Conservation (phyloP, 2,113 vertebrate species). For the Nerophis lumbriciformis region DNA sequence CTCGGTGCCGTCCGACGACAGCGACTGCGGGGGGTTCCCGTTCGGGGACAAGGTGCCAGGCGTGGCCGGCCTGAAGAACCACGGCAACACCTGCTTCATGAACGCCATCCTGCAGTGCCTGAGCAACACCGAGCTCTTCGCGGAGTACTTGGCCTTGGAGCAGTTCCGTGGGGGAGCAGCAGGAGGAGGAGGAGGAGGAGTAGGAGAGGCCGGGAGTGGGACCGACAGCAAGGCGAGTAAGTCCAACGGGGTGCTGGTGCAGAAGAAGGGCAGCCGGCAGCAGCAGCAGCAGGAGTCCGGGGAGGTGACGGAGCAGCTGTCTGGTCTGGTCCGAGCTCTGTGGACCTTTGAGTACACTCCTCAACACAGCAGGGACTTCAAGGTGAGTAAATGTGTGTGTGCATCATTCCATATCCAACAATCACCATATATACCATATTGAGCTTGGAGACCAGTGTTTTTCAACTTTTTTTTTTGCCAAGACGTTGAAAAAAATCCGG, state of each 20-base stretch:
- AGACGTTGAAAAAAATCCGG: too few relatives aligned
- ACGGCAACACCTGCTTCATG: conserved; percentile 99
- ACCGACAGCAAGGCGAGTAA: conserved; percentile 43
- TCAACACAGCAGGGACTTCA: conserved; percentile 95
- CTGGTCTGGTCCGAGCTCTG: conserved; percentile 88
- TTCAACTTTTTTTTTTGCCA: too few relatives aligned
- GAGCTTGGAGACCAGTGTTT: too few relatives aligned
- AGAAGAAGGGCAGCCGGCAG: conserved; percentile 48
- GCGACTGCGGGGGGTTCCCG: conserved; percentile 63
- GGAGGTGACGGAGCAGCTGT: conserved; percentile 95
- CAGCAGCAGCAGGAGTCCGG: conserved; percentile 64
- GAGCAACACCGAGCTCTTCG: conserved; percentile 97
- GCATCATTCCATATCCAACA: too few relatives aligned
- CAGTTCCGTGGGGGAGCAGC: conserved; percentile 73
- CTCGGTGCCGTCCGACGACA: conserved; percentile 64
- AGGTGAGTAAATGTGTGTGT: conserved; percentile 69
- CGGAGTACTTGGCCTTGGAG: conserved; percentile 90
- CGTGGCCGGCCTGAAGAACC: conserved; percentile 90
- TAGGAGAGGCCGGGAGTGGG: conserved; percentile 1
- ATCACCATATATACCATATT: too few relatives aligned
- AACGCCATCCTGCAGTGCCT: conserved; percentile 97
- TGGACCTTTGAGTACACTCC: conserved; percentile 99
- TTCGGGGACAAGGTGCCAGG: conserved; percentile 79
- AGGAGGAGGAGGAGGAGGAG: conserved; percentile 3
- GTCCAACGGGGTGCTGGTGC: conserved; percentile 60